Conservation (phyloP, 2,888 invertebrate species). For the Drosophila atroscutellata region DNA sequence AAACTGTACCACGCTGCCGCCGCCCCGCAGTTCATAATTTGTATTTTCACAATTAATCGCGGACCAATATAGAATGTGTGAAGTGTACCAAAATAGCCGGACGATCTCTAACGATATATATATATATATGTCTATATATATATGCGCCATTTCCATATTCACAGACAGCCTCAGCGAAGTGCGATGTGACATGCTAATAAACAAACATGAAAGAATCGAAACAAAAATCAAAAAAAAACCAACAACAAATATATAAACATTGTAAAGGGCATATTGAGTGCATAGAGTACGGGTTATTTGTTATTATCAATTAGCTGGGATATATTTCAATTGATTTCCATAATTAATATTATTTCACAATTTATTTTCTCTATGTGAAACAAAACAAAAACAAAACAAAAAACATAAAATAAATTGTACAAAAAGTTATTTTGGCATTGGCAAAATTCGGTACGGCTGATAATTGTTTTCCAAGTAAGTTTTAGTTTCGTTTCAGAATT, state of each 20-base stretch:
- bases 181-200: slow-evolving; percentile 32
- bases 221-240: neutral
- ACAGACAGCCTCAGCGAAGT: slow-evolving; percentile 16
- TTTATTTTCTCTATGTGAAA: slow-evolving; percentile 40
- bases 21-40: slow-evolving; percentile 5
- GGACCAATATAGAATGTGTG: slow-evolving; percentile 54
- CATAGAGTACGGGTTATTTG: slow-evolving; percentile 11
- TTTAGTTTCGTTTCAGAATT: slow-evolving; percentile 59
- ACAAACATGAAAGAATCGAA: slow-evolving; percentile 11
- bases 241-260: neutral
- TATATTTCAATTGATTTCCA: slow-evolving; percentile 30
- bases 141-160: slow-evolving; percentile 12
- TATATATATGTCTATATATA: neutral
- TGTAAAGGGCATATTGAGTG: neutral
- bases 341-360: slow-evolving; percentile 32
- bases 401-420: slow-evolving; percentile 26
- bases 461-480: slow-evolving; percentile 86
- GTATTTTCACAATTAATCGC: slow-evolving; percentile 40
- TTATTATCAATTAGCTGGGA: slow-evolving; percentile 20
- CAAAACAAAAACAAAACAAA: neutral
- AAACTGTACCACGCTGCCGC: slow-evolving; percentile 17
- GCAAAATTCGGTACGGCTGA: slow-evolving; percentile 84
- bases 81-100: slow-evolving; percentile 53
- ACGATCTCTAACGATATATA: slow-evolving; percentile 4
- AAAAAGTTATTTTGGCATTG: slow-evolving; percentile 83